These are phyloP conservation scores for Muscicapa adusta DNA, from an alignment of 2,113 vertebrate species.

Conservation along the genomic window DNA sequence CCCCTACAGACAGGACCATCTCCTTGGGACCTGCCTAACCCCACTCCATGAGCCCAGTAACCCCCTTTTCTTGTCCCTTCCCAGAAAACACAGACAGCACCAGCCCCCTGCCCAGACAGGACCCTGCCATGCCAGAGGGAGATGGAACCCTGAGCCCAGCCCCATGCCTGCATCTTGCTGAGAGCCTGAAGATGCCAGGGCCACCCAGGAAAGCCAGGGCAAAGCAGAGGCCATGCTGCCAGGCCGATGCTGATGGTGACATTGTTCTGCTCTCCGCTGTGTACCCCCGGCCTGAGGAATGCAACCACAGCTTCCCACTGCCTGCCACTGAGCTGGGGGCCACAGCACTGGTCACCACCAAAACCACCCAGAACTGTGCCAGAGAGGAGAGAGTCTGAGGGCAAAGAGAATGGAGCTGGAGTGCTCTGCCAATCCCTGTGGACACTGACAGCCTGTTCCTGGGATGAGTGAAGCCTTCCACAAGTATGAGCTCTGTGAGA, in stretches of 20 bases:
- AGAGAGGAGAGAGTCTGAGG: constrained; percentile 30
- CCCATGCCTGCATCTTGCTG: neutral
- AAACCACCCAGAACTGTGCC: constrained; percentile 58
- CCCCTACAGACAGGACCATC: rapidly evolving
- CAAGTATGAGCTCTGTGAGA: neutral
- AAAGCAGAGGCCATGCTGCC: neutral
- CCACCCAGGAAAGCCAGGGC: neutral
- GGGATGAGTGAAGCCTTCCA: neutral
- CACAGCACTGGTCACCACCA: constrained; percentile 75
- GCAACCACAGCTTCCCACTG: constrained; percentile 64
- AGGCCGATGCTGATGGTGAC: neutral
- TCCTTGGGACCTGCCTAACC: neutral
- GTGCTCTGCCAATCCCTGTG: neutral
- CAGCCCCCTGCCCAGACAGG: neutral
- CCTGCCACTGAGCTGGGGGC: constrained; percentile 77
- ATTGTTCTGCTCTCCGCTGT: neutral
- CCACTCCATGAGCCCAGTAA: neutral
- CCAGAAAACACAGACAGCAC: neutral
- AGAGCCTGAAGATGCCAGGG: neutral
- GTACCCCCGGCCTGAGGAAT: neutral
- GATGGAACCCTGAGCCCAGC: neutral
- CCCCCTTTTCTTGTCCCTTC: neutral
- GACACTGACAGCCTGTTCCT: neutral
- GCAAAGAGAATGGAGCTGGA: neutral
- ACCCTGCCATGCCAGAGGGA: neutral